Conservation (phyloP, 2,797 vertebrate species). For the Spondyliosoma cantharus region DNA sequence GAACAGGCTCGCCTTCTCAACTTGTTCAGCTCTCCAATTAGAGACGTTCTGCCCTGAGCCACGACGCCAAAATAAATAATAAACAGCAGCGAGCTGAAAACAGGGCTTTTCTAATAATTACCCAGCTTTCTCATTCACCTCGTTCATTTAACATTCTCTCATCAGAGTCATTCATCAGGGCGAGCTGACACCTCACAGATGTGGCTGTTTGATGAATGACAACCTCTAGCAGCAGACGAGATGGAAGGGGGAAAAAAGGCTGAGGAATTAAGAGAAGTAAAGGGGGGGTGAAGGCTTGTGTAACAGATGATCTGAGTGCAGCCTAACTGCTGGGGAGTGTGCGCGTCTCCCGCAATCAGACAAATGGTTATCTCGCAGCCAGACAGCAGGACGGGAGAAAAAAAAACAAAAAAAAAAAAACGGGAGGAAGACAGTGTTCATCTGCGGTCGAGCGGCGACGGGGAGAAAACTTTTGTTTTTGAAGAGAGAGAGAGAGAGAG, state of each 20-base stretch:
- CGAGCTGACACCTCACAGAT: constrained; percentile 79
- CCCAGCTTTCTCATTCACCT: constrained; percentile 71
- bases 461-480: constrained; percentile 51
- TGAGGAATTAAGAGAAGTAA: constrained; percentile 49
- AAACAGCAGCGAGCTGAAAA: constrained; percentile 73
- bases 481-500: constrained; percentile 2
- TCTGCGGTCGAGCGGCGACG: constrained; percentile 38
- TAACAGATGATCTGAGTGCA: constrained; percentile 78
- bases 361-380: constrained; percentile 75
- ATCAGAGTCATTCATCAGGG: constrained; percentile 79
- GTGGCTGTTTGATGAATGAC: constrained; percentile 81
- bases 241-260: constrained; percentile 52
- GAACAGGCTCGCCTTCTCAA: constrained; percentile 45
- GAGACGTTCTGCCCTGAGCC: constrained; percentile 53
- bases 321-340: constrained; percentile 77
- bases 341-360: constrained; percentile 76
- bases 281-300: constrained; percentile 48
- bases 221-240: constrained; percentile 64
- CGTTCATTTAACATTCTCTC: constrained; percentile 73
- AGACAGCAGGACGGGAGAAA: constrained; percentile 50
- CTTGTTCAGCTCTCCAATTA: constrained; percentile 58
- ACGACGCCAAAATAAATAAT: constrained; percentile 67
- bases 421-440: constrained; percentile 37
- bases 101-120: constrained; percentile 78
- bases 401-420: constrained; percentile 39